These are phyloP conservation scores for Callipepla californica DNA, from an alignment of 2,113 vertebrate genomes.

Conservation along the genomic window DNA sequence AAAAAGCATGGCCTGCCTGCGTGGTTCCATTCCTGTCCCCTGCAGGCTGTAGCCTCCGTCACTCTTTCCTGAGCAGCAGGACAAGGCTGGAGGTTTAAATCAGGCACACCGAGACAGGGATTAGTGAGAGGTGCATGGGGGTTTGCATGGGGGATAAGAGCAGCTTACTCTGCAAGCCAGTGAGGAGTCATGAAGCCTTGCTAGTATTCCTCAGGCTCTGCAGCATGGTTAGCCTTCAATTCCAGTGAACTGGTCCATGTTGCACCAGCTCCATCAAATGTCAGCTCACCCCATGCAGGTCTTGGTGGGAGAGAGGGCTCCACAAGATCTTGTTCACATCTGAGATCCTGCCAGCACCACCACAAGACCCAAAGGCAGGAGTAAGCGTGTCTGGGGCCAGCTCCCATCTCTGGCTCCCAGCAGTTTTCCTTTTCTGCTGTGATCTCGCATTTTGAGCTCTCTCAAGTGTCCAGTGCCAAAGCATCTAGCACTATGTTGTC, in stretches of 20 bases:
- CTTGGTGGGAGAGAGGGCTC: background rate
- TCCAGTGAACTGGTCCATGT: background rate
- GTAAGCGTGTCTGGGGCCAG: background rate
- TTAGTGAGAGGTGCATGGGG: rapidly evolving
- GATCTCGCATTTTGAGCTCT: background rate
- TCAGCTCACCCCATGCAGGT: background rate
- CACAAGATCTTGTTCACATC: background rate
- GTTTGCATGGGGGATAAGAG: background rate
- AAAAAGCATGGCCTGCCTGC: background rate
- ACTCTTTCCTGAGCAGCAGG: background rate
- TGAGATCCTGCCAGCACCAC: background rate
- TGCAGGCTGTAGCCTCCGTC: background rate
- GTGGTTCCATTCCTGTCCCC: background rate
- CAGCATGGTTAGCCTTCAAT: background rate
- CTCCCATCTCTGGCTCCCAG: background rate
- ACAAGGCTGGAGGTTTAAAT: background rate
- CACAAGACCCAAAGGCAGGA: background rate
- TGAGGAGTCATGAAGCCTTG: background rate
- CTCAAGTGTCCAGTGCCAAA: background rate
- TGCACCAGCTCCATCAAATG: background rate
- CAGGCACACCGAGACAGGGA: background rate
- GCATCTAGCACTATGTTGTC: background rate
- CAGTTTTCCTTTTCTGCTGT: background rate
- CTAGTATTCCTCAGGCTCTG: background rate
- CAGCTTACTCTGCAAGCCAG: background rate